Base-by-base conservation (phyloP, 1,140 invertebrate genomes). In the Lepidotrigona ventralis region DNA sequence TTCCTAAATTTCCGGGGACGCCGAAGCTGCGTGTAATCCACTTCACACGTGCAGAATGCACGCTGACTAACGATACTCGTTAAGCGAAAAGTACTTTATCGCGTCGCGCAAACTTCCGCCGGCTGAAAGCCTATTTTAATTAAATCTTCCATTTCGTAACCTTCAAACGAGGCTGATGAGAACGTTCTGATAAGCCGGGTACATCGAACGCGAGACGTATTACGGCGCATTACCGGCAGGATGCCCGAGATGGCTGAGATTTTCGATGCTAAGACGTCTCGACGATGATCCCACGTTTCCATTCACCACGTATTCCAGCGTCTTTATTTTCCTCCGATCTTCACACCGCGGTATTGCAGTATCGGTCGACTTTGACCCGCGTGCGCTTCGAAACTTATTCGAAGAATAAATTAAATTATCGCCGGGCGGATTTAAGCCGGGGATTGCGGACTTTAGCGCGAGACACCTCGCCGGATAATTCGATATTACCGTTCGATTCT, bases 401-500 rank as follows among this genome's bases (percentile, higher is more conserved):
- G 26, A 63, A 66, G 33, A 39, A 73, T 68, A 60, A 75, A 75
- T 69, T 19, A 53, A 60, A 46, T 77, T 60, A 46, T 78, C 26
- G 17, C 11, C 9, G 23, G 46, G 70, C 29, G 46, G 75, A 83
- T 78, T 33, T 53, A 33, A 70, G 5, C 21, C 39, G 26, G 26
- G 21, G 39, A 71, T 78, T 21, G 29, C 26, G 54, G 46, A 33
- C 19, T 56, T 78, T 54, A 54, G 29, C 74, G 26, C 51, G 76
- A 39, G 81, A 78, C 73, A 72, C 58, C 76, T 79, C 82, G 21
- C 6, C 56, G 56, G 58, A 83, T 83, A 83, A 83, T 72, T 83
- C 69, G 82, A 83, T 79, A 83, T 83, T 83, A 79, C 77, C 82
- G 69, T 83, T 83, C 82, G 76, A 83, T 83, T 83, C 82, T 64